Conservation (phyloP, 2,113 vertebrate species). For the Gasterosteus aculeatus region DNA sequence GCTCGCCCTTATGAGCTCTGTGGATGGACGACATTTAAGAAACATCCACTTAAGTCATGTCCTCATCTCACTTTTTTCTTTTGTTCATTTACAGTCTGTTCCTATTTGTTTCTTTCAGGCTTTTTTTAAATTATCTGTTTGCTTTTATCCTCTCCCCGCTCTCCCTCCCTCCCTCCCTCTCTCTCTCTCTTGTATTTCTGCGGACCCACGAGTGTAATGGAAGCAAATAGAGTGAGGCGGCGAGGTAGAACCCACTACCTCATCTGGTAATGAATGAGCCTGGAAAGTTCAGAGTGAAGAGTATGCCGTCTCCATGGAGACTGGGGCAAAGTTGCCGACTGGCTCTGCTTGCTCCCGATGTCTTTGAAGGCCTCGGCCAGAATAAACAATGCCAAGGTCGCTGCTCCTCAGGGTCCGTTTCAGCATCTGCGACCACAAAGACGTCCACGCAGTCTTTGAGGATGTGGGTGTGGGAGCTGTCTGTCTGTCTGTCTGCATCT, state of each 20-base stretch:
- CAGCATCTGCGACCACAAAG: conserved; percentile 55
- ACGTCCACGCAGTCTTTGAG: conserved; percentile 25
- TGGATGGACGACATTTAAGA: conserved; percentile 65
- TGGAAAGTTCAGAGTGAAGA: conserved; percentile 69
- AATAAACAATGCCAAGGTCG: conserved; percentile 71
- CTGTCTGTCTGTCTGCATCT: conserved; percentile 1
- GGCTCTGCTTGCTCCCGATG: conserved; percentile 26
- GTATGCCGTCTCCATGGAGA: conserved; percentile 68
- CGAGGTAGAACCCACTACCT: conserved; percentile 55
- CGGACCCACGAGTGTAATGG: conserved; percentile 38
- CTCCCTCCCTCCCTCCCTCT: not conserved
- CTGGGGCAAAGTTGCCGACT: conserved; percentile 55
- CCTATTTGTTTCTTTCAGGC: conserved; percentile 20
- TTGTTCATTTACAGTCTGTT: conserved; percentile 24
- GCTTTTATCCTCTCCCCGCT: not conserved
- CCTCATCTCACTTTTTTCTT: conserved; percentile 23
- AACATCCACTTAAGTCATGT: conserved; percentile 45
- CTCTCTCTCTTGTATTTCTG: conserved; percentile 17
- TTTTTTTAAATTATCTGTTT: not conserved
- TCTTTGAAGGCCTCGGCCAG: conserved; percentile 57
- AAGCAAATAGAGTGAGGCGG: conserved; percentile 60
- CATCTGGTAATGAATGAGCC: conserved; percentile 71
- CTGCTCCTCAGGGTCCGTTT: conserved; percentile 31
- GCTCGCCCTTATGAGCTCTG: conserved; percentile 14
- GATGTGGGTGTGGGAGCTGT: conserved; percentile 19